phyloP scores from a whole-genome alignment of 1,140 invertebrate species.

The Semibalanus balanoides region DNA sequence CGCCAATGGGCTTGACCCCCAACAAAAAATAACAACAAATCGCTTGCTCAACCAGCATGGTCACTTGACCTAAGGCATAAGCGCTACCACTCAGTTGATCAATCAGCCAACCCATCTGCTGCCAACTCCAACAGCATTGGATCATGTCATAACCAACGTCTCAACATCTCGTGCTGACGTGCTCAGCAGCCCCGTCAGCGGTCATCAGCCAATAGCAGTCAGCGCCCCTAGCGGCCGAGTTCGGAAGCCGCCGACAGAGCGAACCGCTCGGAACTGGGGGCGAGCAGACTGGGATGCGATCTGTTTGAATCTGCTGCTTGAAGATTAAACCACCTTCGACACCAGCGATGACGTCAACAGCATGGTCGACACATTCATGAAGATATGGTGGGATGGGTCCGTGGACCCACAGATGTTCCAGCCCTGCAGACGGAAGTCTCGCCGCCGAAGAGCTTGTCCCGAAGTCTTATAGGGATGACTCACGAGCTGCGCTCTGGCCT shows the following conservation, averaged over 20 bases:
- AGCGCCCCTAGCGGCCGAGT: background rate
- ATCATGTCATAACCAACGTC: background rate
- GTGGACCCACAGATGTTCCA: background rate
- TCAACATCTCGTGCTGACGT: background rate
- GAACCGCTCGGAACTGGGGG: background rate
- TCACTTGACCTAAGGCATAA: no score
- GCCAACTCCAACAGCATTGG: background rate
- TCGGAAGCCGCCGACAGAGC: background rate
- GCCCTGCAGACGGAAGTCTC: no score
- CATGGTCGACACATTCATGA: background rate
- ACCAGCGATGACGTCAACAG: background rate
- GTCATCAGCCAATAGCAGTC: background rate
- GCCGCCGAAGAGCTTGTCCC: no score
- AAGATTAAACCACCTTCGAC: background rate
- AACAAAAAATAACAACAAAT: no score
- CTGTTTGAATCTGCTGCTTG: background rate
- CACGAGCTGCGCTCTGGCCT: background rate
- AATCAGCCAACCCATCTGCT: background rate
- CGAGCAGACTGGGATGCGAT: background rate
- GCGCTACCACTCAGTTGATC: background rate
- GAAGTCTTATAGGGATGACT: background rate
- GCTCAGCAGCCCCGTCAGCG: background rate
- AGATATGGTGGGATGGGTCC: background rate
- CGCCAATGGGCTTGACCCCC: no score
- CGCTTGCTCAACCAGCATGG: no score